Evolutionary conservation across 2,113 vertebrate genomes (phyloP).

Genomic region (Lanius collurio): DNA sequence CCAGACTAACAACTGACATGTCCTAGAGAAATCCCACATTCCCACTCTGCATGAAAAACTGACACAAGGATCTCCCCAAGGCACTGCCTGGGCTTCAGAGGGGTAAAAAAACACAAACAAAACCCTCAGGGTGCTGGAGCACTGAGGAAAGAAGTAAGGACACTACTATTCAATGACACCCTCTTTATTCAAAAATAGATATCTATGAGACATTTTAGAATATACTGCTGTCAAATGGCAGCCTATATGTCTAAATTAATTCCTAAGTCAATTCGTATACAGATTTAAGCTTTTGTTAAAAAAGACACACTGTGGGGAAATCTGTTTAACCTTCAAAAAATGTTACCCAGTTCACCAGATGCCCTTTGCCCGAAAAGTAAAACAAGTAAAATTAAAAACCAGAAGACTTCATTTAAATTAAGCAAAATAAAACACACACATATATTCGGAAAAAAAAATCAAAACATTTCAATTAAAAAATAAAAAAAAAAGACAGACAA

Average conservation of each 20-base stretch:
- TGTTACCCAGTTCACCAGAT: slow-evolving; percentile 21
- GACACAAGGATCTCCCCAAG: background rate
- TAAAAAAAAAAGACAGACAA: background rate
- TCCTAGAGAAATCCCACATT: background rate
- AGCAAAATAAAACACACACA: slow-evolving; percentile 53
- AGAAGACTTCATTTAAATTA: slow-evolving; percentile 68
- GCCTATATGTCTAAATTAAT: slow-evolving; percentile 80
- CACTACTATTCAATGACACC: slow-evolving; percentile 69
- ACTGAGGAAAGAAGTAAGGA: background rate
- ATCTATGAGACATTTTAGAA: slow-evolving; percentile 84
- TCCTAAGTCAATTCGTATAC: slow-evolving; percentile 76
- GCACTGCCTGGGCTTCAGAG: background rate
- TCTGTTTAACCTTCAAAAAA: slow-evolving; percentile 46
- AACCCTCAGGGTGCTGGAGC: background rate
- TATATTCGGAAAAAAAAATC: background rate
- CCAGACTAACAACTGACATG: background rate
- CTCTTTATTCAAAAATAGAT: slow-evolving; percentile 86
- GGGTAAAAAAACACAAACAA: background rate
- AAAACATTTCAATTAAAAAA: slow-evolving; percentile 52
- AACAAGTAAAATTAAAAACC: slow-evolving; percentile 49
- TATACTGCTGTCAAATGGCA: slow-evolving; percentile 76
- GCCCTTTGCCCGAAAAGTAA: slow-evolving; percentile 42
- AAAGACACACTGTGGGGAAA: slow-evolving; percentile 55
- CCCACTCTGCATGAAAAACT: background rate
- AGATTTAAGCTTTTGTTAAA: slow-evolving; percentile 76